A percentile compares a stretch with the other conserved stretches of the same genome.
These are phyloP conservation scores for Drosophila phalerata DNA, from an alignment of 2,888 invertebrate species.

Conservation along the genomic window DNA sequence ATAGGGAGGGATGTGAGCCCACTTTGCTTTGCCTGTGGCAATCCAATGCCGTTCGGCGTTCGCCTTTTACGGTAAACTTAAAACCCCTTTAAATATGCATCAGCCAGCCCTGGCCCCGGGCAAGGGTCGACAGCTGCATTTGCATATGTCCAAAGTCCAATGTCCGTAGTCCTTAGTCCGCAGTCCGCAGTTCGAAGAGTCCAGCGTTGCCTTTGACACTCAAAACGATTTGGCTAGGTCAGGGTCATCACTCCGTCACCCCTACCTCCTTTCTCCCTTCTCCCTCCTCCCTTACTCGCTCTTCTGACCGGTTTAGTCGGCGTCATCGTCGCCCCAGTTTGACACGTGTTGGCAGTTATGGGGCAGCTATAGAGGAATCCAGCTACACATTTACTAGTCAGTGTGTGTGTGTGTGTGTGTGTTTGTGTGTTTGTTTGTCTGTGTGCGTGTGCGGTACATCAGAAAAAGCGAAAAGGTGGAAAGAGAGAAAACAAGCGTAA, in stretches of 20 bases:
- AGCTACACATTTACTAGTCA: neutral
- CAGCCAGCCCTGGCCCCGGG: conserved; percentile 41
- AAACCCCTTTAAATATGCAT: conserved; percentile 71
- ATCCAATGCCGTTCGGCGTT: conserved; percentile 30
- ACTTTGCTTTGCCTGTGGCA: conserved; percentile 30
- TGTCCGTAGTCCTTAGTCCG: conserved; percentile 16
- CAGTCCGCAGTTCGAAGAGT: conserved; percentile 29
- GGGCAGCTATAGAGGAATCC: conserved; percentile 30
- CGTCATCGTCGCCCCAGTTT: conserved; percentile 62
- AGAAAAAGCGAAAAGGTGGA: conserved; percentile 55
- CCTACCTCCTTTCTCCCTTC: neutral
- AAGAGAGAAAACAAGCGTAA: conserved; percentile 39
- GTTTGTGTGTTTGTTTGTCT: neutral
- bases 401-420: neutral
- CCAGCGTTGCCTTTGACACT: conserved; percentile 71
- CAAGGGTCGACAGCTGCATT: conserved; percentile 65
- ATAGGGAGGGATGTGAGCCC: conserved; percentile 1
- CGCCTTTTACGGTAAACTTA: conserved; percentile 51
- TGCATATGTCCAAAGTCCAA: conserved; percentile 63
- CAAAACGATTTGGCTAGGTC: conserved; percentile 76
- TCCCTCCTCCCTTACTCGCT: neutral
- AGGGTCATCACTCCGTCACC: conserved; percentile 59
- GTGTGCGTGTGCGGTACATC: conserved; percentile 47
- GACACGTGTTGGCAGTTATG: conserved; percentile 78
- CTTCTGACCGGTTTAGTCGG: conserved; percentile 34